Conservation (phyloP, 2,888 invertebrate genomes). For the Drosophila neotestacea region DNA sequence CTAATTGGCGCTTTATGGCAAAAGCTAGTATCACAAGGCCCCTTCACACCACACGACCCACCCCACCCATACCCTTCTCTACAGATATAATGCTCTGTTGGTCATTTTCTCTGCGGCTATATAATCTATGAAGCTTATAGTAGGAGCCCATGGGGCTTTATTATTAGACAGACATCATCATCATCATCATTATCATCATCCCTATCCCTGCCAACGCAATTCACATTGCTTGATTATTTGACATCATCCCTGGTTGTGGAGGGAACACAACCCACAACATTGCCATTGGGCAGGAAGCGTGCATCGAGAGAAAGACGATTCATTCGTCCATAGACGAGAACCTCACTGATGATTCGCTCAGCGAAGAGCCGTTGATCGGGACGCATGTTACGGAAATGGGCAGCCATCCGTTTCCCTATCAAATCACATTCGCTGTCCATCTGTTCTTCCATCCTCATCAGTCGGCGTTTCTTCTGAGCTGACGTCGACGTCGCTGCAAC, state of each 20-base stretch:
- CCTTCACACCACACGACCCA: neutral
- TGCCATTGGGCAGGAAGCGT: slow-evolving; percentile 52
- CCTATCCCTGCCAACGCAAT: neutral
- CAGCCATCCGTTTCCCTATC: slow-evolving; percentile 67
- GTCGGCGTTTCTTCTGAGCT: slow-evolving; percentile 36
- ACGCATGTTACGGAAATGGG: slow-evolving; percentile 68
- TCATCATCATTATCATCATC: neutral
- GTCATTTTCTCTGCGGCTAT: neutral
- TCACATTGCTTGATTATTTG: neutral
- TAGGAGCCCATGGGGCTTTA: neutral
- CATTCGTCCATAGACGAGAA: slow-evolving; percentile 66
- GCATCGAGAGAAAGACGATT: slow-evolving; percentile 60
- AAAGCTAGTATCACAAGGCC: slow-evolving; percentile 17
- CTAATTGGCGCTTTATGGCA: slow-evolving; percentile 46
- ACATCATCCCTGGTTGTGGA: neutral
- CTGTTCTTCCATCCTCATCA: slow-evolving; percentile 27
- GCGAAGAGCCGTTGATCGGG: slow-evolving; percentile 68
- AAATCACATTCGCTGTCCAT: slow-evolving; percentile 55
- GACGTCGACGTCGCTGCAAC: neutral
- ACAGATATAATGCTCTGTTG: neutral
- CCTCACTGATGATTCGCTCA: slow-evolving; percentile 68
- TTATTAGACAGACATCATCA: too few relatives aligned
- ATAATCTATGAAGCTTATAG: too few relatives aligned
- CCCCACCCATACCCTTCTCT: neutral
- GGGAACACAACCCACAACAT: too few relatives aligned